Conservation (phyloP, 2,888 invertebrate species). For the Drosophila helvetica region DNA sequence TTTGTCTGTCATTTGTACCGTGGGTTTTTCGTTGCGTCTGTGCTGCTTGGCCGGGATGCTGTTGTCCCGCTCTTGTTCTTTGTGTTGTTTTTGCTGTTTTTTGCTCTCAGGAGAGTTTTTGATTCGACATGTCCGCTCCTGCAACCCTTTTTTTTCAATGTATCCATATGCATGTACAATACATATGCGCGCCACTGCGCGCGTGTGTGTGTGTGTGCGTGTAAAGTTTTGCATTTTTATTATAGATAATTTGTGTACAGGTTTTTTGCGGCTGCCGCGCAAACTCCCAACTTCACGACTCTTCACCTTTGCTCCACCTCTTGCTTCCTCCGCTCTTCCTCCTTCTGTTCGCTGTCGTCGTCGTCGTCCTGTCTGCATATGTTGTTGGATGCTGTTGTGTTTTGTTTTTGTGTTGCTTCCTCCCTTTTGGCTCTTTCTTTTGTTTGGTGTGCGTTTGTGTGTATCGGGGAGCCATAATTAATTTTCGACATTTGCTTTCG, state of each 20-base stretch:
- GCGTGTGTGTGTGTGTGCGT: conserved; percentile 17
- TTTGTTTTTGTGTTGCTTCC: conserved; percentile 29
- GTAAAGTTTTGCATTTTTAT: conserved; percentile 78
- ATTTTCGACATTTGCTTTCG: conserved; percentile 65
- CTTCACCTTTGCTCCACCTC: conserved; percentile 21
- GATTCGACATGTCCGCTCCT: conserved; percentile 75
- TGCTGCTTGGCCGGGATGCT: neutral
- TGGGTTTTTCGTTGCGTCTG: conserved; percentile 28
- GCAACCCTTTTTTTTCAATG: conserved; percentile 53
- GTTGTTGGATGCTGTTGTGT: conserved; percentile 47
- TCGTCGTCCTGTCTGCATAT: conserved; percentile 67
- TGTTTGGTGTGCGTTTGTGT: conserved; percentile 13
- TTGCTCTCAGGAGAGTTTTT: conserved; percentile 74
- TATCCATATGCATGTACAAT: conserved; percentile 24
- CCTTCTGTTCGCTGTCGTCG: conserved; percentile 26
- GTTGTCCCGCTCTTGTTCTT: conserved; percentile 1
- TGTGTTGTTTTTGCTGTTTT: conserved; percentile 38
- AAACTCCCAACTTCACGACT: conserved; percentile 69
- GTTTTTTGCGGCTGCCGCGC: conserved; percentile 76
- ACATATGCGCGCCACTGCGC: conserved; percentile 10
- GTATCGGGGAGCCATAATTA: conserved; percentile 54
- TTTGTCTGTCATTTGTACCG: conserved; percentile 64
- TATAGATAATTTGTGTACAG: conserved; percentile 80
- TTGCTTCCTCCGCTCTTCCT: conserved; percentile 5
- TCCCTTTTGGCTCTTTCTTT: conserved; percentile 15